Conservation (phyloP, 2,888 invertebrate genomes). For the Temnothorax ravouxi region DNA sequence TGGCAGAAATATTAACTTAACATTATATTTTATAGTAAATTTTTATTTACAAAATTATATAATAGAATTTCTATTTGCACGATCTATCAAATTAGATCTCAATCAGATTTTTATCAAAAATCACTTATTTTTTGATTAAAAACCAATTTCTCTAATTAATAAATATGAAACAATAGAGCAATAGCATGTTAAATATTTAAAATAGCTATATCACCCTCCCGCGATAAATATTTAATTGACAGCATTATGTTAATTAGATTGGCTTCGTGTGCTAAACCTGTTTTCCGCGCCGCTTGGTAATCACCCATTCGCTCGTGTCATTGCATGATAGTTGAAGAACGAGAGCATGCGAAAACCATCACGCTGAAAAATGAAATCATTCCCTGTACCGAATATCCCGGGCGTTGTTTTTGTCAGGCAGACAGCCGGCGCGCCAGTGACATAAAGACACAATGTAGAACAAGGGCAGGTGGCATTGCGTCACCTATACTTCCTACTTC, state of each 20-base stretch:
- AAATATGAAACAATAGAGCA: neutral
- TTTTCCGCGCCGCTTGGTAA: neutral
- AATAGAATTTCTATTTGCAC: neutral
- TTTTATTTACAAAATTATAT: neutral
- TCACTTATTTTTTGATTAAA: neutral
- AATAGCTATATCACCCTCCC: neutral
- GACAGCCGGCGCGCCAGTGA: slow-evolving; percentile 1
- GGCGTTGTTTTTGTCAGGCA: slow-evolving; percentile 52
- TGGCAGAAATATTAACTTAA: neutral
- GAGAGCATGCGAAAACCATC: neutral
- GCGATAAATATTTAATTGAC: slow-evolving; percentile 18
- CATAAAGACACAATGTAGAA: slow-evolving; percentile 66
- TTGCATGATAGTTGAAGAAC: slow-evolving; percentile 7
- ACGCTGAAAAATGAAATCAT: slow-evolving; percentile 24
- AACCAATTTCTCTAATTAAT: neutral
- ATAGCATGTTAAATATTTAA: slow-evolving; percentile 9
- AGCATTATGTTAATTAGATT: slow-evolving; percentile 25
- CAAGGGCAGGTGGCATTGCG: slow-evolving; percentile 65
- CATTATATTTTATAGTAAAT: neutral
- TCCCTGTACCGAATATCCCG: slow-evolving; percentile 13
- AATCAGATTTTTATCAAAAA: neutral
- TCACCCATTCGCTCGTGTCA: slow-evolving; percentile 16
- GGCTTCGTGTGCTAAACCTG: neutral
- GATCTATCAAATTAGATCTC: neutral
- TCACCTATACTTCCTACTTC: slow-evolving; percentile 54